These are phyloP conservation scores for Trypoxylus dichotomus DNA, from an alignment of 1,140 invertebrate genomes.

Conservation along the genomic window DNA sequence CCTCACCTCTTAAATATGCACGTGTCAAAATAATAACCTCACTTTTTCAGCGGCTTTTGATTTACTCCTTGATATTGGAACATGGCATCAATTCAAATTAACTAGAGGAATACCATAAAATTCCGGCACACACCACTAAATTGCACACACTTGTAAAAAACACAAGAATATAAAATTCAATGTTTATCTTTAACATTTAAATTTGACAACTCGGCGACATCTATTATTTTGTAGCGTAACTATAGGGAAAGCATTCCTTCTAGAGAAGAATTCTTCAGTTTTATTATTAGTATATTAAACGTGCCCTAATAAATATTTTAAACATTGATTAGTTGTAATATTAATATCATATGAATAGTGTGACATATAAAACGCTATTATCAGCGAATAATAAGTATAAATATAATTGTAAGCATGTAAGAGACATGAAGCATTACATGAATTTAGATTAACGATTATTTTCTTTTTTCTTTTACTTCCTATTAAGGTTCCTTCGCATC, in stretches of 20 bases:
- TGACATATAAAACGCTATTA: too few species aligned
- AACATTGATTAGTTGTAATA: too few species aligned
- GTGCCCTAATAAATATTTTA: too few species aligned
- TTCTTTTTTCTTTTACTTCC: too few species aligned
- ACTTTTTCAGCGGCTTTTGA: not conserved
- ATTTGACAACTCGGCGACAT: not conserved
- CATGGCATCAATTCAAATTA: not conserved
- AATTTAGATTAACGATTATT: too few species aligned
- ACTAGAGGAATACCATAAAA: not conserved
- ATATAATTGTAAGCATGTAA: too few species aligned
- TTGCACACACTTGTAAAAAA: not conserved
- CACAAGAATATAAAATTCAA: not conserved
- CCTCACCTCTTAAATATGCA: conserved; percentile 16
- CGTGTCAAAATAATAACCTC: conserved; percentile 22
- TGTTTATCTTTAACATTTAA: conserved; percentile 14
- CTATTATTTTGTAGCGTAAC: not conserved
- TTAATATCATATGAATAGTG: too few species aligned
- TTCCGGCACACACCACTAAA: not conserved
- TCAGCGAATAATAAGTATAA: too few species aligned
- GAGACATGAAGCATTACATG: too few species aligned
- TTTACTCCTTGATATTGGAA: not conserved
- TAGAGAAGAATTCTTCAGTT: not conserved
- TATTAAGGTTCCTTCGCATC: too few species aligned
- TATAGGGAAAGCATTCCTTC: not conserved
- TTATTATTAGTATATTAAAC: too few species aligned